Evolutionary conservation across 1,140 invertebrate species (phyloP), one percentile per base, ranked within the genome.

Genomic region (Drosophila sucinea): DNA sequence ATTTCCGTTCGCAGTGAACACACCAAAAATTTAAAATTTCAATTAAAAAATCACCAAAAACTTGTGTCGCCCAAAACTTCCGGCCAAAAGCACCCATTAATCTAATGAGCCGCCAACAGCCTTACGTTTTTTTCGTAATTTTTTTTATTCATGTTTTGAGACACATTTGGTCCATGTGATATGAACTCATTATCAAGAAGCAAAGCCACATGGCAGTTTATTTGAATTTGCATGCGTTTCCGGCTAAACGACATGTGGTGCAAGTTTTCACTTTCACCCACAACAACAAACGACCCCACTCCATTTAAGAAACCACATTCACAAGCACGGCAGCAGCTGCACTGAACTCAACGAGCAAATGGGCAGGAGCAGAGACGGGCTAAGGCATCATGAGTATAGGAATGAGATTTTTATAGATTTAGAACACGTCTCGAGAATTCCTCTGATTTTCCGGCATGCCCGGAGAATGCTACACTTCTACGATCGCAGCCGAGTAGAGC

Each of bases 181-280:
- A 58, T 58, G 56, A 58, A 38, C 56, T 58, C 56, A 58, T 58
- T 32, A 38, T 58, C 30, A 38, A 58, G 30, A 29, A 70, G 38
- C 29, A 27, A 29, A 70, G 38, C 29, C 64, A 68, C 67, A 74
- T 69, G 67, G 47, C 54, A 38, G 38, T 81, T 75, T 81, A 75
- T 86, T 81, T 84, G 11, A 66, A 68, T 77, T 67, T 74, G 71
- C 69, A 74, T 81, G 61, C 67, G 67, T 40, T 85, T 86, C 81
- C 82, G 81, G 70, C 77, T 72, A 67, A 80, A 35, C 29, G 64
- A 70, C 60, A 61, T 77, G 64, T 71, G 62, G 68, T 57, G 54
- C 66, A 81, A 76, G 73, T 77, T 81, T 81, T 77, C 57, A 77
- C 73, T 85, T 74, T 81, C 64, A 77, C 77, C 67, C 69, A 77